A percentile compares a stretch with the other conserved stretches of the same genome.
Conservation (phyloP, 2,113 vertebrate species). For the Oxygymnocypris stewartii region DNA sequence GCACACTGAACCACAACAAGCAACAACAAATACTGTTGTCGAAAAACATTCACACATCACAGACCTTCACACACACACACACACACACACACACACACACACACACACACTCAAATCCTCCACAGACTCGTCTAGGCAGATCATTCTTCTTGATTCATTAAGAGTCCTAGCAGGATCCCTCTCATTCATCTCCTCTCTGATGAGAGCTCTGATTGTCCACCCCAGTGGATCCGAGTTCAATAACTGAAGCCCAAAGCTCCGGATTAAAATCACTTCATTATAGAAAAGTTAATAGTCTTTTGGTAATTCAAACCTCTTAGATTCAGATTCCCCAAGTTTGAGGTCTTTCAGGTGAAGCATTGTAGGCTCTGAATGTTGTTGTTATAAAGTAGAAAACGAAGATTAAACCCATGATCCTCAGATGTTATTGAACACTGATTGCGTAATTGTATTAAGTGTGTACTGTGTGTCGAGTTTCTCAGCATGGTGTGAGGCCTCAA, state of each 20-base stretch:
- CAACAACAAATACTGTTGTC: slow-evolving; percentile 19
- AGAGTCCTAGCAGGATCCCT: slow-evolving; percentile 39
- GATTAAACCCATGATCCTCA: background rate
- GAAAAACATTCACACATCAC: background rate
- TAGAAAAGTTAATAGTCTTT: slow-evolving; percentile 26
- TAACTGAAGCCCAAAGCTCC: slow-evolving; percentile 6
- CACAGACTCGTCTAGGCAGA: slow-evolving; percentile 7
- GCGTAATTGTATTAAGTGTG: background rate
- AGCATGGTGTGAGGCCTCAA: slow-evolving; percentile 26
- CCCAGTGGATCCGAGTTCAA: slow-evolving; percentile 18
- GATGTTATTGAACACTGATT: background rate
- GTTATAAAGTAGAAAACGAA: background rate
- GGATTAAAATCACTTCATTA: slow-evolving; percentile 32
- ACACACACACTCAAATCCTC: slow-evolving; percentile 21
- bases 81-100: too few species aligned
- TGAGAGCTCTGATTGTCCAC: slow-evolving; percentile 40
- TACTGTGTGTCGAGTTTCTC: background rate
- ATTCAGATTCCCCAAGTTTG: slow-evolving; percentile 7
- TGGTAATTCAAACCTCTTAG: slow-evolving; percentile 4
- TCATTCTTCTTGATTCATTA: slow-evolving; percentile 41
- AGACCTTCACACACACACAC: background rate
- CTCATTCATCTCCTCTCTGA: slow-evolving; percentile 42
- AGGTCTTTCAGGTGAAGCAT: background rate
- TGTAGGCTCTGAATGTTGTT: background rate
- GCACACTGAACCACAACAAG: slow-evolving; percentile 34